Evolutionary conservation across 2,888 invertebrate genomes (phyloP), one percentile per base, ranked within the genome.

Genomic region (Ophion obscuratus): DNA sequence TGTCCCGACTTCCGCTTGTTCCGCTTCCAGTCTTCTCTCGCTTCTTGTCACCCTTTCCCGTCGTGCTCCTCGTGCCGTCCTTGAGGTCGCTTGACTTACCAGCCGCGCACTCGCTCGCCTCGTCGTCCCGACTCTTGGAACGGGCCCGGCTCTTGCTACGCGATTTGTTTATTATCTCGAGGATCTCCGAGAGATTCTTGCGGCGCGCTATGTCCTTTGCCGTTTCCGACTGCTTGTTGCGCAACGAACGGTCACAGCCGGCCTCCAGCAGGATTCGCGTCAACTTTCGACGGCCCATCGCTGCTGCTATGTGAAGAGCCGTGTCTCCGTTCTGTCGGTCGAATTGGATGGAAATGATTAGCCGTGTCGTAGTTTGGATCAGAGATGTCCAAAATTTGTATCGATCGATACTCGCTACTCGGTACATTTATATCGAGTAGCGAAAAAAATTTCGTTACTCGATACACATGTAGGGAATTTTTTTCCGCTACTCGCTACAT

Each of bases 241-340:
- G 95, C 90, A 97, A 94, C 71, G 94, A 94, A 83, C 95, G 95
- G 90, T 96, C 97, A 92, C 98, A 97, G 80, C 97, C 97, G 0
- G 98, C 97, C 93, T 99, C 98, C 47, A 99, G 95, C 27, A 99
- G 95, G 88, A 99, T 98, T 91, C 98, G 96, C 11, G 98, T 98
- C 84, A 99, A 95, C 94, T 99, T 99, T 78, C 98, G 95, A 31
- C 98, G 95, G 7, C 98, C 98, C 97, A 99, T 98, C 1, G 99
- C 99, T 10, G 98, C 97, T 0, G 98, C 97, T 90, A 99, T 98
- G 94, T 99, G 99, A 17, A 99, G 95, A 0, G 98, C 97, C 0
- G 98, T 98, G 94, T 99, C 99, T 0, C 98, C 98, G 94, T 99
- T 99, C 95, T 96, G 44, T 62, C 27, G 27, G 6, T 5, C 7